Base-by-base conservation (phyloP, 2,888 invertebrate species). In the Cenopis cana region DNA sequence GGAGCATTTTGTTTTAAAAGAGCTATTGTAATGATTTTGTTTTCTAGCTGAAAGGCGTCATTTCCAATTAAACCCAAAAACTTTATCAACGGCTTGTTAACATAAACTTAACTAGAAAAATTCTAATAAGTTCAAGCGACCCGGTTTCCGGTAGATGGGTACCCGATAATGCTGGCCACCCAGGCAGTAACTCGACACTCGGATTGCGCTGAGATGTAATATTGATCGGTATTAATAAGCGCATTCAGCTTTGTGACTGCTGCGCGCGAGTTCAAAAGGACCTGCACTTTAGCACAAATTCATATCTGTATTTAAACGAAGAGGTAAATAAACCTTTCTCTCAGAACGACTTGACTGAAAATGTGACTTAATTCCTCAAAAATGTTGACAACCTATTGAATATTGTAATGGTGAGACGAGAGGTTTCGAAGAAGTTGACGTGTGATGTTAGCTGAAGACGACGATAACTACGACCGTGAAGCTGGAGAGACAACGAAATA, bases 151-250 rank as follows among this genome's bases (percentile, higher is more conserved):
- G 66, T 61, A 66, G 70, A 20, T 41, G 69, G 57, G 62, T 18
- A 49, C n/a, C 24, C 54, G 66, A 61, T 61, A 36, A 61, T 46
- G 8, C 75, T 75, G 89, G 81, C 92, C 92, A 91, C 93, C 92
- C 92, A 89, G 78, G 82, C 82, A 75, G 91, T 87, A 91, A 92
- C 80, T 72, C 75, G 85, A 91, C 88, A 91, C 90, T 83, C 82
- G 86, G 85, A 88, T 89, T 88, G 80, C 81, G 10, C 46, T 56
- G 50, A 46, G 69, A 55, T 62, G 62, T 60, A n/a, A n/a, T 70
- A 70, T 70, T 70, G 70, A 70, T 65, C 66, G 70, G 65, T 36
- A 70, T 70, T 66, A 70, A 59, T 66, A 68, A 60, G 68, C 68
- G 60, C 52, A 60, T 60, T 60, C 41, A 41, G 41, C 41, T 41